These are phyloP conservation scores for Rhopalosiphum maidis DNA, from an alignment of 1,140 invertebrate species.

Conservation along the genomic window DNA sequence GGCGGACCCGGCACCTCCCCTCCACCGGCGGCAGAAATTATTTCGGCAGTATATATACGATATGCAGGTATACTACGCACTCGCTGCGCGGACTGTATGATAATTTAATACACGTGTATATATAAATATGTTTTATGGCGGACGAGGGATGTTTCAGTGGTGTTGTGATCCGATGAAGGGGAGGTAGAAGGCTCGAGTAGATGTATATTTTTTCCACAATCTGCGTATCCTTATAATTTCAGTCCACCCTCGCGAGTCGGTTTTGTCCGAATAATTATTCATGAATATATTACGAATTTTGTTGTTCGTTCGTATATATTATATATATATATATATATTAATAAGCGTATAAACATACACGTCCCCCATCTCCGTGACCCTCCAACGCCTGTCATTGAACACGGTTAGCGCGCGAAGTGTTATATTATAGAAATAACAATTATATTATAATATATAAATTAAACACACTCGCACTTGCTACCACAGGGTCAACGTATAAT, in stretches of 20 bases:
- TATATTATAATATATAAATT: constrained; percentile 21
- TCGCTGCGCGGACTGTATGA: too few relatives aligned
- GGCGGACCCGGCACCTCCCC: neutral
- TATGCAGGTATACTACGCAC: neutral
- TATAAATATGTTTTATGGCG: neutral
- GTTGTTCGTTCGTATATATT: neutral
- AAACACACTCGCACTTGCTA: neutral
- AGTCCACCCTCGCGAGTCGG: neutral
- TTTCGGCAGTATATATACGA: neutral
- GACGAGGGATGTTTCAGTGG: neutral
- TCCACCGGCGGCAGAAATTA: neutral
- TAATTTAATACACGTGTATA: too few relatives aligned
- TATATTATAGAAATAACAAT: neutral
- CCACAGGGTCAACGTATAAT: neutral
- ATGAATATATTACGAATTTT: neutral
- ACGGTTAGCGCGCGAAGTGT: neutral
- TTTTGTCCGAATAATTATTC: neutral
- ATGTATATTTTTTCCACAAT: neutral
- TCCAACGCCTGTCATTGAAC: neutral
- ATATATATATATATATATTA: neutral
- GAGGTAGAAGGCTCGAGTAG: neutral
- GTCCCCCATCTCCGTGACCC: too few relatives aligned
- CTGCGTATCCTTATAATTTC: neutral
- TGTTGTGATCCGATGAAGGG: neutral
- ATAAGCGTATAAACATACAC: neutral